These are phyloP conservation scores for Pelagia noctiluca DNA, from an alignment of 30 jellyfish, hydroid and myxozoan genomes.

Conservation along the genomic window DNA sequence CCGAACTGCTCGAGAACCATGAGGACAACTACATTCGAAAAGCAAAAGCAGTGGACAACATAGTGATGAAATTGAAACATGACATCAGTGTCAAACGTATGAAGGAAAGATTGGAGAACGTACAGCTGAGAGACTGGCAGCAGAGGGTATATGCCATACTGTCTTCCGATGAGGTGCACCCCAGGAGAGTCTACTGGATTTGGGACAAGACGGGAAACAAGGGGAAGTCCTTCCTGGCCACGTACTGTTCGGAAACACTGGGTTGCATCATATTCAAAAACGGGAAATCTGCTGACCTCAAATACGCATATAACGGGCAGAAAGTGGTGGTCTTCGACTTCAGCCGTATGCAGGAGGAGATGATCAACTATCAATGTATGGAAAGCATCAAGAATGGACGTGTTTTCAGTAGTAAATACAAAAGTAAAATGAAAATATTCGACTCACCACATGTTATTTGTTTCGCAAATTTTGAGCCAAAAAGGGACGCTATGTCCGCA, in stretches of 20 bases:
- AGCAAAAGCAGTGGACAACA: not conserved
- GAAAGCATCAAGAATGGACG: conserved; percentile 14
- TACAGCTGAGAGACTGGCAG: not conserved
- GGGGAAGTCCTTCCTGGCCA: conserved; percentile 15
- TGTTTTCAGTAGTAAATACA: not conserved
- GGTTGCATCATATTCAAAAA: not conserved
- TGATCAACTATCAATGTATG: not conserved
- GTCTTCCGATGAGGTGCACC: not conserved
- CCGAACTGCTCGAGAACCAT: conserved; percentile 3
- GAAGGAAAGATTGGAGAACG: not conserved
- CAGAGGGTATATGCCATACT: not conserved
- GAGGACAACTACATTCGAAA: not conserved
- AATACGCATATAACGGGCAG: conserved; percentile 17
- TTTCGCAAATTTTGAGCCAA: conserved; percentile 18
- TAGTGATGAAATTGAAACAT: not conserved
- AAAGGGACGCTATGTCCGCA: not conserved
- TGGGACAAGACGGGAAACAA: conserved; percentile 29
- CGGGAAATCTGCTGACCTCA: conserved; percentile 24
- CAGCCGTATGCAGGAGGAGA: conserved; percentile 19
- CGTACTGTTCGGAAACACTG: not conserved
- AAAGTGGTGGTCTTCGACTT: conserved; percentile 12
- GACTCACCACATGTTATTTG: conserved; percentile 11
- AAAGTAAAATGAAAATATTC: not conserved
- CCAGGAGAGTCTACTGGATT: not conserved
- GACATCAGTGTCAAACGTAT: not conserved